Evolutionary conservation across 2,113 vertebrate species (phyloP).

Genomic region (Etheostoma spectabile): DNA sequence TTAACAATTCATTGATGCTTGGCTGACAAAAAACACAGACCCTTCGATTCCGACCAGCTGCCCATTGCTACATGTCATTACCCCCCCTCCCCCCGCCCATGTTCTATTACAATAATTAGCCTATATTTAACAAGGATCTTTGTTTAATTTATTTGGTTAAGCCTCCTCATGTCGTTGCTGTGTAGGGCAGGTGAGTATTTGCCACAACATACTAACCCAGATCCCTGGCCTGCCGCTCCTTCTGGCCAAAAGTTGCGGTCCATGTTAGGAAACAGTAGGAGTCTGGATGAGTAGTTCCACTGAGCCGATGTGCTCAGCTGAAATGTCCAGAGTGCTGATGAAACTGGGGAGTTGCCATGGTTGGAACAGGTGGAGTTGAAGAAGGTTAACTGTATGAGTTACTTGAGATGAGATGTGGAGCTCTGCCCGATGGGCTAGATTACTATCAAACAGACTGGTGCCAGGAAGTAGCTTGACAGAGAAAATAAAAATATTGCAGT

Average conservation of each 20-base stretch:
- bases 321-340: not conserved
- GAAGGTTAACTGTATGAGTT: not conserved
- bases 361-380: not conserved
- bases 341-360: not conserved
- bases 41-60: too few relatives aligned
- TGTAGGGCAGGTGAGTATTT: not conserved
- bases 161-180: not conserved
- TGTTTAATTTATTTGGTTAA: not conserved
- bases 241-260: not conserved
- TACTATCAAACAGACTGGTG: not conserved
- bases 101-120: not conserved
- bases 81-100: not conserved
- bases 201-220: not conserved
- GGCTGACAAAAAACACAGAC: too few relatives aligned
- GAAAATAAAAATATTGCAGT: not conserved
- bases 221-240: not conserved
- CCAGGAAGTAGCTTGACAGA: not conserved
- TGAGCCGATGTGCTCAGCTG: not conserved
- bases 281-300: not conserved
- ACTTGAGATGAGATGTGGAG: not conserved
- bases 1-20: too few relatives aligned
- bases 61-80: too few relatives aligned
- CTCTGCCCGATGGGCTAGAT: not conserved
- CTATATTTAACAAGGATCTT: not conserved
- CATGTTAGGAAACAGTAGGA: not conserved